These are phyloP conservation scores for Spea bombifrons DNA, from an alignment of 2,113 vertebrate species.

Conservation along the genomic window DNA sequence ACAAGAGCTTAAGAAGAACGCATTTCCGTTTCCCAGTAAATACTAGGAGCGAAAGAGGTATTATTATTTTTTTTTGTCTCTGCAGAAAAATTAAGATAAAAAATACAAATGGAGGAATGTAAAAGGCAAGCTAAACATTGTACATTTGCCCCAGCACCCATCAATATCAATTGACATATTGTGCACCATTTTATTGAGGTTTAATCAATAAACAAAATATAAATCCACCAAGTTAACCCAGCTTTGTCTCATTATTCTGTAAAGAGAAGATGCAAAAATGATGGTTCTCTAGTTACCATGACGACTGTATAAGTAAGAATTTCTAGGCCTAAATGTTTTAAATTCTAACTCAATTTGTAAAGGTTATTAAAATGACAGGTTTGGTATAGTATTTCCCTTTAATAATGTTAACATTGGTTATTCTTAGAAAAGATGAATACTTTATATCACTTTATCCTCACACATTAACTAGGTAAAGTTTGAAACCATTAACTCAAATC, in stretches of 20 bases:
- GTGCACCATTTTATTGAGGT: no score
- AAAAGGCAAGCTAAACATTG: no score
- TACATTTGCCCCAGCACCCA: no score
- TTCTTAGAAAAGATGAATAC: conserved; percentile 8
- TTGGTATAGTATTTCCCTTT: conserved; percentile 14
- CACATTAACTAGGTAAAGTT: neutral
- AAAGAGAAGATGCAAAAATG: neutral
- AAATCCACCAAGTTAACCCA: neutral
- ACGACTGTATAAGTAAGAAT: conserved; percentile 3
- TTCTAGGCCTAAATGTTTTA: conserved; percentile 9
- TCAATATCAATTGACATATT: no score
- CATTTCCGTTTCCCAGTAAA: no score
- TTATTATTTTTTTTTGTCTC: no score
- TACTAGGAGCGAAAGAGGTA: no score
- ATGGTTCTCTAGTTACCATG: conserved; percentile 21
- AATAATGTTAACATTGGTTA: neutral
- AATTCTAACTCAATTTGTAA: conserved; percentile 20
- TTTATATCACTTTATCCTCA: neutral
- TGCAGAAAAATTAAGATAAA: no score
- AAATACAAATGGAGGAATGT: no score
- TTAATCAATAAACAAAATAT: no score
- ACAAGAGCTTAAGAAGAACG: no score
- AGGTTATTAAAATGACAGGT: conserved; percentile 33
- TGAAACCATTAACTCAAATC: conserved; percentile 1
- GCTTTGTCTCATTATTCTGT: neutral